A percentile compares a stretch with the other conserved stretches of the same genome.
phyloP scores from a whole-genome alignment of 2,888 invertebrate species.

The Perizoma affinitatum region DNA sequence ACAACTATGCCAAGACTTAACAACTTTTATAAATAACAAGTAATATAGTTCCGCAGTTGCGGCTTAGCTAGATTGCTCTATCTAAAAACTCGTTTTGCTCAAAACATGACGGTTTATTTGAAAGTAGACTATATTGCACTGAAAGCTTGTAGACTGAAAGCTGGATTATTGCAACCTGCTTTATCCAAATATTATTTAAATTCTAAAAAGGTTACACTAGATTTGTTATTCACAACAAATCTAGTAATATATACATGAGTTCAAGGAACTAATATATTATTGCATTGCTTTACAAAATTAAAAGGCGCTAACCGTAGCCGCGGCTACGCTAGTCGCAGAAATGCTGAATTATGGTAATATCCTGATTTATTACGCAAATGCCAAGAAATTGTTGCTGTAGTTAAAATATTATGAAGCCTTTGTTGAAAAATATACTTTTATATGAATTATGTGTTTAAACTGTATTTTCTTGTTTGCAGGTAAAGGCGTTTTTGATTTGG shows the following conservation, averaged over 20 bases:
- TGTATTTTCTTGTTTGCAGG: constrained; percentile 51
- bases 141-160: constrained; percentile 17
- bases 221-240: too few species aligned
- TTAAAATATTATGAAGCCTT: constrained; percentile 31
- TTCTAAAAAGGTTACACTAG: too few species aligned
- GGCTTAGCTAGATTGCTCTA: constrained; percentile 32
- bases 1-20: too few species aligned
- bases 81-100: constrained; percentile 47
- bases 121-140: constrained; percentile 36
- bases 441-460: constrained; percentile 25
- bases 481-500: constrained; percentile 39
- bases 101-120: constrained; percentile 44
- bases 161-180: too few species aligned
- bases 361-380: constrained; percentile 50
- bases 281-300: constrained; percentile 34
- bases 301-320: constrained; percentile 37
- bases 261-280: constrained; percentile 27
- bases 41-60: constrained; percentile 14
- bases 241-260: background rate
- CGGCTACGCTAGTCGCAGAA: constrained; percentile 38
- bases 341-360: constrained; percentile 54
- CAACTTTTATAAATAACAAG: too few species aligned
- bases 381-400: constrained; percentile 41
- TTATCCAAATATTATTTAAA: too few species aligned
- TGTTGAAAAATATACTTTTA: constrained; percentile 17